phyloP scores from a whole-genome alignment of 2,797 vertebrate genomes.

The Ctenosaura bakeri region DNA sequence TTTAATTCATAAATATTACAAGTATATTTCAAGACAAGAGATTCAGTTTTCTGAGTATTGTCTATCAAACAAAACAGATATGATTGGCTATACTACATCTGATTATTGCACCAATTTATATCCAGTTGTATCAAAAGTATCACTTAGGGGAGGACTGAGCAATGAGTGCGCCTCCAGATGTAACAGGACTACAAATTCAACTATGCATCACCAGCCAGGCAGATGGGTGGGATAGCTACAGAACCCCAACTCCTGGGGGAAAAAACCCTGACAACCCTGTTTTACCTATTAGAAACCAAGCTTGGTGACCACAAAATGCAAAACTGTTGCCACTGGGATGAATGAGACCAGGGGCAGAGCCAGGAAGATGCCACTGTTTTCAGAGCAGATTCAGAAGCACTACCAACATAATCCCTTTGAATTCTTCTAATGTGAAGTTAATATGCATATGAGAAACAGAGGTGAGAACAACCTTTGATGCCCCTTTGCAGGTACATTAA shows the following conservation, averaged over 20 bases:
- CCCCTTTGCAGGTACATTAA: too few species aligned
- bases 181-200: too few species aligned
- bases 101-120: too few species aligned
- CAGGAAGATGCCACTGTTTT: too few species aligned
- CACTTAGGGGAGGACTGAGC: too few species aligned
- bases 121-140: too few species aligned
- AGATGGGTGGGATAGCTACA: too few species aligned
- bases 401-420: too few species aligned
- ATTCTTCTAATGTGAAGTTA: background rate
- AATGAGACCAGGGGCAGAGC: background rate
- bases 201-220: too few species aligned
- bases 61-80: background rate
- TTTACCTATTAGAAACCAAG: background rate
- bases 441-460: background rate
- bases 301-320: background rate
- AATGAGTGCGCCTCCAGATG: too few species aligned
- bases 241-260: background rate
- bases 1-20: background rate
- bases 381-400: too few species aligned
- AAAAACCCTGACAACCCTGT: background rate
- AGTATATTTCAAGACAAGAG: background rate
- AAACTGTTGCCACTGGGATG: background rate
- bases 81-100: too few species aligned
- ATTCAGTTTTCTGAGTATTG: background rate
- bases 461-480: background rate